Evolutionary conservation across 1,140 invertebrate genomes (phyloP).

Genomic region (Dufourea novaeangliae): DNA sequence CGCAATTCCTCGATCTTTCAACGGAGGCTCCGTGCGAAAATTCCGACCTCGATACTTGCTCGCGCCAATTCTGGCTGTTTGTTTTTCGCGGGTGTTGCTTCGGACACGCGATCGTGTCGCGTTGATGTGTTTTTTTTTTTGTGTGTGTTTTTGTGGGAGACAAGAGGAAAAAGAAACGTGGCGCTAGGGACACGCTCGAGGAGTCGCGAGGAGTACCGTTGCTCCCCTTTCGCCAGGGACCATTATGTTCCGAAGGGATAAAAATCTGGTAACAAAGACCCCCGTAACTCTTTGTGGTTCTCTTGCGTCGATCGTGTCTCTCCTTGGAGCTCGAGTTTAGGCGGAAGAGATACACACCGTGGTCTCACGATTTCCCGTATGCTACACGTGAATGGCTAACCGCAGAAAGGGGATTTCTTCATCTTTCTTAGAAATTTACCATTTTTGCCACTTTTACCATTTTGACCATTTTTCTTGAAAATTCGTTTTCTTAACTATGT

Average conservation of each 20-base stretch:
- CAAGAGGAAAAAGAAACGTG: neutral
- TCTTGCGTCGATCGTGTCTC: neutral
- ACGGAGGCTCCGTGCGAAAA: constrained; percentile 5
- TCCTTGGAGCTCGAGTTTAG: neutral
- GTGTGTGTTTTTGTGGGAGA: neutral
- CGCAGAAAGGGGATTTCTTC: too few species aligned
- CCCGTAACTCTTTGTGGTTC: neutral
- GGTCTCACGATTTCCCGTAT: too few species aligned
- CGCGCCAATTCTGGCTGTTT: neutral
- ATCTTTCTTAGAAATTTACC: too few species aligned
- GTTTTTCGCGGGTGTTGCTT: neutral
- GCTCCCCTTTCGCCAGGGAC: neutral
- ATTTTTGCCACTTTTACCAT: too few species aligned
- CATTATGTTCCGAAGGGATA: neutral
- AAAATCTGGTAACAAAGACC: neutral
- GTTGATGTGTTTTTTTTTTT: too few species aligned
- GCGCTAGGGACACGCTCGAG: neutral
- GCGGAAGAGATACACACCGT: too few species aligned
- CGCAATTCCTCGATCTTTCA: neutral
- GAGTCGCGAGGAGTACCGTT: neutral
- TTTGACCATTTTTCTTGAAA: too few species aligned
- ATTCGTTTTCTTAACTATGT: too few species aligned
- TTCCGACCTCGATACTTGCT: neutral
- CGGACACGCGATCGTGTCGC: neutral
- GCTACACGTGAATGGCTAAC: too few species aligned